Evolutionary conservation across 2,797 vertebrate genomes (phyloP).

Genomic region (Tangara arthus): DNA sequence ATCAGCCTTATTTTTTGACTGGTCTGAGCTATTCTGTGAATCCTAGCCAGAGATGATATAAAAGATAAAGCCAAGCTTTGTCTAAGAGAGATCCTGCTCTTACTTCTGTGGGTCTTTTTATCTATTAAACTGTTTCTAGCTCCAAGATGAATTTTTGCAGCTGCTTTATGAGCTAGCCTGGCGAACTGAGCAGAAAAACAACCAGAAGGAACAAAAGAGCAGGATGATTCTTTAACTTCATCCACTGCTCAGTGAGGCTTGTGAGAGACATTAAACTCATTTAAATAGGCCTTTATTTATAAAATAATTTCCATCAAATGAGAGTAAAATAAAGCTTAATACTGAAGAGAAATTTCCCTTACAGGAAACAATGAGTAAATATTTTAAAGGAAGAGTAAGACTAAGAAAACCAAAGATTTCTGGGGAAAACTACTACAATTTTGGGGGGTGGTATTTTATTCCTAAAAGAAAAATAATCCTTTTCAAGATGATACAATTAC

Average conservation of each 20-base stretch:
- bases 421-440: neutral
- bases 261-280: neutral
- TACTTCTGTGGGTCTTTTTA: neutral
- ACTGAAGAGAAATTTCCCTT: neutral
- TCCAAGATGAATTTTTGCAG: neutral
- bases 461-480: neutral
- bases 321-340: neutral
- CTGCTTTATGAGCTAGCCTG: neutral
- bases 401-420: neutral
- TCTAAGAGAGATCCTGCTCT: neutral
- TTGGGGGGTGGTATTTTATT: neutral
- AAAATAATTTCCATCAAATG: neutral
- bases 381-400: neutral
- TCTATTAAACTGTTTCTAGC: neutral
- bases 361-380: neutral
- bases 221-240: neutral
- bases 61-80: neutral
- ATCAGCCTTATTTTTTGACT: neutral
- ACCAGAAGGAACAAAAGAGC: neutral
- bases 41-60: neutral
- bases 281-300: conserved; percentile 20
- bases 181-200: neutral
- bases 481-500: neutral
- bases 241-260: neutral
- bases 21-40: neutral